These are phyloP conservation scores for Nemopilema nomurai DNA, from an alignment of 30 jellyfish, hydroid and myxozoan genomes.

Conservation along the genomic window DNA sequence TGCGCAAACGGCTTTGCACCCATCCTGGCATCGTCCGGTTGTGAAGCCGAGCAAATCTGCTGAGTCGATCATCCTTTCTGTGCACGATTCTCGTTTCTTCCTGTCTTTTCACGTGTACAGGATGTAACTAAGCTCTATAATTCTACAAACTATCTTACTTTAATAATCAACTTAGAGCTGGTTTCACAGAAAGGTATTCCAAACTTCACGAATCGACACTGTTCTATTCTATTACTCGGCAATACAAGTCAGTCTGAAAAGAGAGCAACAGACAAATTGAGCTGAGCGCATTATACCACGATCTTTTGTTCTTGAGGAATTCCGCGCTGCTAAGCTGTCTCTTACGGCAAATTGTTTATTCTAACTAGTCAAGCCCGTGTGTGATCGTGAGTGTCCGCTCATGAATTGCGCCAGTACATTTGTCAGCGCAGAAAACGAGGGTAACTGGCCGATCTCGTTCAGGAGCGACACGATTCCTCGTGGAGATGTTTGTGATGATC, in stretches of 20 bases:
- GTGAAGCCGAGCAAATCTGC: neutral
- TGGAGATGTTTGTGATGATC: neutral
- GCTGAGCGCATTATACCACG: constrained; percentile 69
- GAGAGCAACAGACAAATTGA: constrained; percentile 76
- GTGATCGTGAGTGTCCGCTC: constrained; percentile 9
- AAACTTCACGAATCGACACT: constrained; percentile 47
- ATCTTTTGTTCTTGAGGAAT: constrained; percentile 57
- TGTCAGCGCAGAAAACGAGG: neutral
- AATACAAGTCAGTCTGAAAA: constrained; percentile 51
- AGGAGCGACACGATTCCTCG: neutral
- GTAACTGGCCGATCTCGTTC: neutral
- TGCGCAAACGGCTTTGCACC: neutral
- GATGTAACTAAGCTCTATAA: constrained; percentile 26
- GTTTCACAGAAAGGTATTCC: constrained; percentile 9
- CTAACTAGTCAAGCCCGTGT: constrained; percentile 58
- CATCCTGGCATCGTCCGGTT: neutral
- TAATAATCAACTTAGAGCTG: constrained; percentile 13
- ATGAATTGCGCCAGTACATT: constrained; percentile 39
- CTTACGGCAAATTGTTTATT: constrained; percentile 51
- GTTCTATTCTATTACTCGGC: constrained; percentile 41
- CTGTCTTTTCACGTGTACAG: constrained; percentile 37
- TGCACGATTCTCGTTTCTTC: constrained; percentile 21
- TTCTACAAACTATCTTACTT: neutral
- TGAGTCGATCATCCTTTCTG: neutral
- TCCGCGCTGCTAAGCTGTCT: constrained; percentile 69